These are phyloP conservation scores for Tichodroma muraria DNA, from an alignment of 2,113 vertebrate species.

Conservation along the genomic window DNA sequence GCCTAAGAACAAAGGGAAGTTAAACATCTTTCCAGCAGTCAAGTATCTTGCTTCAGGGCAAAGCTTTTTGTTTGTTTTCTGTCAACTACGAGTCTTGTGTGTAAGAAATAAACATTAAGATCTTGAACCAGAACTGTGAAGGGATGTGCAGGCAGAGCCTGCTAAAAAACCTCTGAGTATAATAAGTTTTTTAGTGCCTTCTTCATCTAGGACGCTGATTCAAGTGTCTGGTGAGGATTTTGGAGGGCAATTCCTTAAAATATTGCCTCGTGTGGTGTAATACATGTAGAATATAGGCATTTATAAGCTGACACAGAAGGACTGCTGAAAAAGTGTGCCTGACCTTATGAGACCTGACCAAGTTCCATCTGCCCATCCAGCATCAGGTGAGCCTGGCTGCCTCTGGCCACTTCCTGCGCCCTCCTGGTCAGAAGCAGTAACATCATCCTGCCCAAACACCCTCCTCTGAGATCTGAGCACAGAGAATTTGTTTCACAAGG, in stretches of 20 bases:
- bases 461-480: neutral
- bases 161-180: neutral
- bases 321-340: neutral
- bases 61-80: neutral
- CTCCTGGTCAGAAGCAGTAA: neutral
- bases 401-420: neutral
- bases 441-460: neutral
- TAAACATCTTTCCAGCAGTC: neutral
- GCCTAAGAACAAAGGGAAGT: constrained; percentile 15
- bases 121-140: neutral
- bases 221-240: neutral
- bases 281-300: fast-evolving
- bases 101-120: neutral
- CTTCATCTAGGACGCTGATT: neutral
- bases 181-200: neutral
- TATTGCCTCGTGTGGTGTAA: neutral
- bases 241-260: neutral
- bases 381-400: neutral
- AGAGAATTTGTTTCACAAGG: neutral
- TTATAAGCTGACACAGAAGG: neutral
- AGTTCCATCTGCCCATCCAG: neutral
- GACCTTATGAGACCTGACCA: neutral
- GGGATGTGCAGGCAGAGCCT: neutral
- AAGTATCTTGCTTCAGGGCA: neutral
- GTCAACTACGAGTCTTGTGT: neutral